Conservation (phyloP, 1,140 invertebrate species). For the Drosophila simulans region DNA sequence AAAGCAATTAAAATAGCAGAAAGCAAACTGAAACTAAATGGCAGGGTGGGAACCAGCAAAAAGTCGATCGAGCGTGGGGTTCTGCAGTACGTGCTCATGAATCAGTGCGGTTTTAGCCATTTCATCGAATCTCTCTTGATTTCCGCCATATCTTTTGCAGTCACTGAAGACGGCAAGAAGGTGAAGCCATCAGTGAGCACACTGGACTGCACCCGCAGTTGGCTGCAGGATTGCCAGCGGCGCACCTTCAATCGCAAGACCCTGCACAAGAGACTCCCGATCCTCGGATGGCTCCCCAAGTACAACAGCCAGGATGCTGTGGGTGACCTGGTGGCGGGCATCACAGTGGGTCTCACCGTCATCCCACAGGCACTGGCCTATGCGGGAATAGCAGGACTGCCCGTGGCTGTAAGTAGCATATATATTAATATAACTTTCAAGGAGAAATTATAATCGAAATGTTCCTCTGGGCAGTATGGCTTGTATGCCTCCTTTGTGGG, state of each 20-base stretch:
- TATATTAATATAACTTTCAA: neutral
- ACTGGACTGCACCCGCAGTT: conserved; percentile 46
- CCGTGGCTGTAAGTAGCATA: conserved; percentile 84
- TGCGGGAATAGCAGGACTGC: conserved; percentile 92
- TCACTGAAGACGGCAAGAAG: conserved; percentile 72
- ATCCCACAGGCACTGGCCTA: conserved; percentile 94
- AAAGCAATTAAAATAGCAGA: conserved; percentile 35
- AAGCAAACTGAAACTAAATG: conserved; percentile 20
- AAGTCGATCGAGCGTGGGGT: conserved; percentile 20
- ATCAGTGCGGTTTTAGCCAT: conserved; percentile 12
- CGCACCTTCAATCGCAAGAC: conserved; percentile 87
- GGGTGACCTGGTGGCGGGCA: conserved; percentile 92
- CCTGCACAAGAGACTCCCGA: conserved; percentile 89
- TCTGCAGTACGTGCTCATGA: conserved; percentile 54
- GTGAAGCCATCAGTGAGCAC: conserved; percentile 42
- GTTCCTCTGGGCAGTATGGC: conserved; percentile 88
- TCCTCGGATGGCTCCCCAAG: conserved; percentile 90
- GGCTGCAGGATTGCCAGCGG: conserved; percentile 44
- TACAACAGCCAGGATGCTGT: conserved; percentile 89
- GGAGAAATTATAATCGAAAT: no score
- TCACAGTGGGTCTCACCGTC: conserved; percentile 94
- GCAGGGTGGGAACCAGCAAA: conserved; percentile 3
- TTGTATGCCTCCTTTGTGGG: conserved; percentile 96
- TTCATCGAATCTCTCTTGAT: conserved; percentile 3
- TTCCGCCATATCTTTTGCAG: conserved; percentile 39